phyloP scores from a whole-genome alignment of 2,113 vertebrate species.

The Urocitellus parryii region DNA sequence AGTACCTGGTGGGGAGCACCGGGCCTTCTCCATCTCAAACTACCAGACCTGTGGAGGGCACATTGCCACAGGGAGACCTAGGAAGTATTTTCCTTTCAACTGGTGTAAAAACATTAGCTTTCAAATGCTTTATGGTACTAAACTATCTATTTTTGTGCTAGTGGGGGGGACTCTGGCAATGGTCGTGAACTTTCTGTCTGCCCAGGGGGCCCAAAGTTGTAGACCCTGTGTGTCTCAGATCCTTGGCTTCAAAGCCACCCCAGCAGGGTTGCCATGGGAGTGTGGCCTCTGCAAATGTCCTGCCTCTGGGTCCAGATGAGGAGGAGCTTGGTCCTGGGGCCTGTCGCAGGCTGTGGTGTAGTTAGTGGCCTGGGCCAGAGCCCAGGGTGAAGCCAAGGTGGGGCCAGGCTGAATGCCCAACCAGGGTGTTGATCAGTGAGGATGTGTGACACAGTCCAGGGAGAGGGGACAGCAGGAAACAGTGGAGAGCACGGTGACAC shows the following conservation, averaged over 20 bases:
- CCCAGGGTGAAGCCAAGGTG: background rate
- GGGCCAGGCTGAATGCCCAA: background rate
- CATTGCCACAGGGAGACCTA: background rate
- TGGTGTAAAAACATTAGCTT: background rate
- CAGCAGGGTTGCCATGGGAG: background rate
- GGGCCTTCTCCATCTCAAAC: background rate
- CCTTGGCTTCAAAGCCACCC: background rate
- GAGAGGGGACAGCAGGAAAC: too few relatives aligned
- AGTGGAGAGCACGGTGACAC: accelerated
- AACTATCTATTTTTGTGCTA: background rate
- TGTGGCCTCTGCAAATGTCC: accelerated
- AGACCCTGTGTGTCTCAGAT: background rate
- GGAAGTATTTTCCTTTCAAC: background rate
- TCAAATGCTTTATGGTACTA: background rate
- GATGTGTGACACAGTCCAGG: background rate
- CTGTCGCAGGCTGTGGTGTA: accelerated
- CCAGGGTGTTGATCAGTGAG: accelerated
- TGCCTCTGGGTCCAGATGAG: background rate
- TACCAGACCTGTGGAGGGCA: too few relatives aligned
- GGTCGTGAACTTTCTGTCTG: background rate
- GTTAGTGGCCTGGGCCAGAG: background rate
- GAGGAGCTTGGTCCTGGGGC: background rate
- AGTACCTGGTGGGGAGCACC: too few relatives aligned
- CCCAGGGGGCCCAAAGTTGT: background rate
- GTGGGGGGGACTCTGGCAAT: background rate